Evolutionary conservation across 2,113 vertebrate genomes (phyloP).

Genomic region (Aphyosemion australe): DNA sequence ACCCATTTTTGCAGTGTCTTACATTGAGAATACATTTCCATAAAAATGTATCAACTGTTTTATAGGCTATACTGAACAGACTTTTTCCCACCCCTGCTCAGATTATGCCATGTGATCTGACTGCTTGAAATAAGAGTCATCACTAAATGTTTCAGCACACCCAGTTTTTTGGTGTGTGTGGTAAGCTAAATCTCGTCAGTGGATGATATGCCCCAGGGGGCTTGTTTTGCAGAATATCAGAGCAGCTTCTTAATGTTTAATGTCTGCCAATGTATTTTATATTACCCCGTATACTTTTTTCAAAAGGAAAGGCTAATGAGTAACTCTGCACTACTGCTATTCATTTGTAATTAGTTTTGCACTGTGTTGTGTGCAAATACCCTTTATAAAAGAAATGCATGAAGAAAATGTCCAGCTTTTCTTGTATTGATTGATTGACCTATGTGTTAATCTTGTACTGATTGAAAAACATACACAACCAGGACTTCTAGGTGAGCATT

Average conservation of each 20-base stretch:
- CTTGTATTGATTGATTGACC: no score
- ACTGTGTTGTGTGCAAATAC: slow-evolving; percentile 64
- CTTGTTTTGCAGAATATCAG: slow-evolving; percentile 76
- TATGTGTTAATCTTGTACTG: no score
- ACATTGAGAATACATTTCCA: slow-evolving; percentile 6
- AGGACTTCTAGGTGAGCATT: slow-evolving; percentile 20
- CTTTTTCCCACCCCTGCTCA: slow-evolving; percentile 6
- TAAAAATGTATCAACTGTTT: slow-evolving; percentile 2
- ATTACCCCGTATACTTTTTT: slow-evolving; percentile 73
- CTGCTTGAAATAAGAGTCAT: slow-evolving; percentile 58
- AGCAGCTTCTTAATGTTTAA: slow-evolving; percentile 78
- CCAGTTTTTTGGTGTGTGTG: slow-evolving; percentile 64
- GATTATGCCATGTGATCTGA: slow-evolving; percentile 32
- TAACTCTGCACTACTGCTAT: slow-evolving; percentile 50
- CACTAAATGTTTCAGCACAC: slow-evolving; percentile 69
- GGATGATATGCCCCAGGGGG: slow-evolving; percentile 63
- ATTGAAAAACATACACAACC: slow-evolving; percentile 3
- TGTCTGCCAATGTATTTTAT: slow-evolving; percentile 77
- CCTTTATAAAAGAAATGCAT: slow-evolving; percentile 40
- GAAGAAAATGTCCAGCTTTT: slow-evolving; percentile 21
- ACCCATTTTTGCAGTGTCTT: neutral
- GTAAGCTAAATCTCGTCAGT: slow-evolving; percentile 61
- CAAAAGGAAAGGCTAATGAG: slow-evolving; percentile 80
- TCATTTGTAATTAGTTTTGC: slow-evolving; percentile 69
- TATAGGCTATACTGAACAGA: slow-evolving; percentile 3